phyloP scores from a whole-genome alignment of 2,797 vertebrate species.

The Scleropages formosus region DNA sequence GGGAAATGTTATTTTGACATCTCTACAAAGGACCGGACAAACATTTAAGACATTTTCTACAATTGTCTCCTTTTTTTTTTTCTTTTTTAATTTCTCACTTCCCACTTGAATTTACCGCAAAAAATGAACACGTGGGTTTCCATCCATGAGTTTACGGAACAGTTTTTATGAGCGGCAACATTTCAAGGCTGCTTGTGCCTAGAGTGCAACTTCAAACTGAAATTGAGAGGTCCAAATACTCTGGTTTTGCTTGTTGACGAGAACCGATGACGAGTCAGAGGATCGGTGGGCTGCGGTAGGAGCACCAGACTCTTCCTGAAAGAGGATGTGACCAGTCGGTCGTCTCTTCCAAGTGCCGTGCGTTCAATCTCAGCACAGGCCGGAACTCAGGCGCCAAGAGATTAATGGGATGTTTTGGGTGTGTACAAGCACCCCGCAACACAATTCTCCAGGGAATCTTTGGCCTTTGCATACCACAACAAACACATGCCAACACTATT shows the following conservation, averaged over 20 bases:
- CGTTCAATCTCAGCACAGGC: too few species aligned
- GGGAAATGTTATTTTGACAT: too few species aligned
- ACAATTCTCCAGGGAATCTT: background rate
- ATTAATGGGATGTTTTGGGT: background rate
- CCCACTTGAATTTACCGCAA: too few species aligned
- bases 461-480: constrained; percentile 12
- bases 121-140: too few species aligned
- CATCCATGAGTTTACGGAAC: too few species aligned
- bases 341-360: background rate
- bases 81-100: too few species aligned
- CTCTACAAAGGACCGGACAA: too few species aligned
- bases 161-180: background rate
- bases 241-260: background rate
- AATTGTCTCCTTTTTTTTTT: too few species aligned
- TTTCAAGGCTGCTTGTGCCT: background rate
- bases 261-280: too few species aligned
- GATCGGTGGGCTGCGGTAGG: background rate
- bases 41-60: too few species aligned
- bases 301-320: background rate
- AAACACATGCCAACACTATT: background rate
- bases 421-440: background rate
- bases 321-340: background rate
- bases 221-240: background rate
- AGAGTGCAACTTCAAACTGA: background rate
- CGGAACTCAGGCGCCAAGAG: background rate